Evolutionary conservation across 2,113 vertebrate species (phyloP).

Genomic region (Gallinago media): DNA sequence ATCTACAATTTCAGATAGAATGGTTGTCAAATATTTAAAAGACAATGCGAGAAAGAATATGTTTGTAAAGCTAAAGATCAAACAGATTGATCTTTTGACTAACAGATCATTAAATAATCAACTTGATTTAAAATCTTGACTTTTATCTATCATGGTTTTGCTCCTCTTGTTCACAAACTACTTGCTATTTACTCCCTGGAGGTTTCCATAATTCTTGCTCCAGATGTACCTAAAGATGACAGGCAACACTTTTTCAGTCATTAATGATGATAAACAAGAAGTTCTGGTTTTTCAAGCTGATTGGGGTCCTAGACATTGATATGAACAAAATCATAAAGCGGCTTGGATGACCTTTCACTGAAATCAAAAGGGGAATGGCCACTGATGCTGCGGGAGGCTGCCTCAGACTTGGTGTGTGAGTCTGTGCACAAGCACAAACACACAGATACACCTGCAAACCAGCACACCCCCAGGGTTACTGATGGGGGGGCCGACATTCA

Average conservation of each 20-base stretch:
- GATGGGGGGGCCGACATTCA: not conserved
- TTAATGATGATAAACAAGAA: not conserved
- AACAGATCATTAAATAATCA: not conserved
- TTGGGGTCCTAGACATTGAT: not conserved
- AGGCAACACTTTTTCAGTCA: not conserved
- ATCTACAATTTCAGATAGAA: not conserved
- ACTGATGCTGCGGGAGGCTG: not conserved
- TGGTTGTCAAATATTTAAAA: not conserved
- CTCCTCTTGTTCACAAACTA: not conserved
- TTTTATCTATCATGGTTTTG: not conserved
- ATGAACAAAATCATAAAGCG: not conserved
- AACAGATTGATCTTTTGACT: not conserved
- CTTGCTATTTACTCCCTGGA: not conserved
- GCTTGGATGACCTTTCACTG: not conserved
- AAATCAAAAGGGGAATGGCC: not conserved
- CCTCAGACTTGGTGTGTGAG: too few relatives aligned
- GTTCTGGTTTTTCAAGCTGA: not conserved
- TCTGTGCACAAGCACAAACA: too few relatives aligned
- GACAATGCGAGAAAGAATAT: not conserved
- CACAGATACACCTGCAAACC: not conserved
- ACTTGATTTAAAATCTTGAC: slow-evolving; percentile 18
- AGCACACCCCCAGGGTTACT: fast-evolving
- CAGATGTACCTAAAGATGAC: not conserved
- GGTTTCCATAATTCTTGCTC: not conserved
- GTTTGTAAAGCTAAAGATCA: not conserved